Evolutionary conservation across 2,797 vertebrate species (phyloP), one percentile per base, ranked within the genome.

Genomic region (Diplodus sargus): DNA sequence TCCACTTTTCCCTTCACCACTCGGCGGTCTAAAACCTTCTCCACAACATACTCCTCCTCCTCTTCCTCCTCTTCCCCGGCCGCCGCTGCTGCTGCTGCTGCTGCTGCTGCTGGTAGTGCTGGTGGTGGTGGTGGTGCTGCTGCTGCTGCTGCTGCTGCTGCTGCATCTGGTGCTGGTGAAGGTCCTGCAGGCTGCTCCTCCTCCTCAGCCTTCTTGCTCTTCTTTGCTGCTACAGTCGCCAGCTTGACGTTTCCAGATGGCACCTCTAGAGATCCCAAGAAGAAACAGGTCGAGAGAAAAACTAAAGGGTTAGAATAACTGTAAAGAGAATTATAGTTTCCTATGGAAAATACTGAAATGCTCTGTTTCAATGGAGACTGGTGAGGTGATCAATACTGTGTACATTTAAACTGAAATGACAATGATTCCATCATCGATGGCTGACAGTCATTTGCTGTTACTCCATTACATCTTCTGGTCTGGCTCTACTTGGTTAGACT

Each of bases 21-120:
- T 30, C 98, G 91, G 11, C 97, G 95, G 54, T 99, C 98, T 64
- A 99, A 93, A 52, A 99, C 98, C 60, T 99, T 99, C 70, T 99
- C 98, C 87, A 99, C 98, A 89, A 99, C 97, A 85, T 99, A 99
- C 45, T 99, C 98, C 70, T 99, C 98, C 85, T 99, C 98, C 67
- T 98, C 98, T 76, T 98, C 97, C 88, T 98, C 97, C 78, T 97
- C 93, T 1, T 96, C 94, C 74, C 74, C 43, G 4, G 72, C 69
- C n/a, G 80, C 25, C 0, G 61, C 61, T 0, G 48, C 14, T 0
- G 39, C 7, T 2, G 79, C 9, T 3, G 74, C 8, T 0, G 67
- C 16, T 52, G 96, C 92, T n/a, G n/a, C n/a, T n/a, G n/a, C n/a
- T n/a, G n/a, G n/a, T n/a, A n/a, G n/a, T n/a, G n/a, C n/a, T n/a